Evolutionary conservation across 2,888 invertebrate species (phyloP), one percentile per base, ranked within the genome.

Genomic region (Deilephila porcellus): DNA sequence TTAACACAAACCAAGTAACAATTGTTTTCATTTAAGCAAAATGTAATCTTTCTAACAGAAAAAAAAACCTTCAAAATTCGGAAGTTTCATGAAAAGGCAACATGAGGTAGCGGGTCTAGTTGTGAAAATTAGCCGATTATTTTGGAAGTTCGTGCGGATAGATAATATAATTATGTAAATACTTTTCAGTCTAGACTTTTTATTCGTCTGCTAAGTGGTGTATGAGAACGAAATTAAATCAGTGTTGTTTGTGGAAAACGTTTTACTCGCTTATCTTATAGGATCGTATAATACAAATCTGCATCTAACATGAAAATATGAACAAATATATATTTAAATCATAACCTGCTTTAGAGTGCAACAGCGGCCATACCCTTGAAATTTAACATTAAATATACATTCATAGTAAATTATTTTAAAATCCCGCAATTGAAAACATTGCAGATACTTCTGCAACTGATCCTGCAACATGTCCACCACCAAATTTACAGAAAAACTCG

Each of bases 151-250:
- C 45, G 20, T 25, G 45, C 17, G 25, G 67, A 17, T 17, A 25
- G 52, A 67, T 67, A 25, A 67, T 67, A 25, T 67, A 67, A 67
- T 25, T 67, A 67, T 67, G 52, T 67, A 25, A 67, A 67, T 67
- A 67, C 64, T 52, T 67, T 67, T 67, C 45, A 17, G n/a, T 63
- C 20, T n/a, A 37, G 20, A 45, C 37, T 56, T n/a, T 45, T 45
- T n/a, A 56, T 19, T 6, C 5, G n/a, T 19, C n/a, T 56, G 19
- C 56, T 0, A 5, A 56, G 56, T n/a, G n/a, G 3, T 6, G n/a
- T 19, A n/a, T 56, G 56, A 19, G n/a, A n/a, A 4, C 6, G 5
- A 56, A 56, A 56, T 56, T 56, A 67, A 67, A 67, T 67, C 29
- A 52, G 25, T 45, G 4, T 20, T 56, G 45, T 45, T 45, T 45